Base-by-base conservation (phyloP, 2,113 vertebrate species). In the Ochotona princeps region DNA sequence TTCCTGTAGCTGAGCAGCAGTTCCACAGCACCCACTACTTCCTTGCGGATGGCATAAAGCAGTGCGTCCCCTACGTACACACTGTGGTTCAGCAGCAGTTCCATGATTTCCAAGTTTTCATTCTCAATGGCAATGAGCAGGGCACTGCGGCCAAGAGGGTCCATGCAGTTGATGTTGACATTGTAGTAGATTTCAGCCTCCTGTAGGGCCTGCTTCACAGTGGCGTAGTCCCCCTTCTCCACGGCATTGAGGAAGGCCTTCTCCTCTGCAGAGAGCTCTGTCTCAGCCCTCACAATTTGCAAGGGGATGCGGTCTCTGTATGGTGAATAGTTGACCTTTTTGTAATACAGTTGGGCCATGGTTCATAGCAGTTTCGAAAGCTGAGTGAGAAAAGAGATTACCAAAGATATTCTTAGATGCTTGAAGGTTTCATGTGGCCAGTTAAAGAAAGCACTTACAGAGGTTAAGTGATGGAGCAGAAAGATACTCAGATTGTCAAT, bases 101-200 rank as follows among this genome's bases (percentile, higher is more conserved):
- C 99, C 99, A 99, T 99, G 96, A 99, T 99, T 98, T 99, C 99
- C 98, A 99, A 97, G 96, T 99, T 99, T 97, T 99, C 99, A 23
- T 99, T 99, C 97, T 99, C 99, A 96, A 99, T 99, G 98, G 99
- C 99, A 89, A 99, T 99, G 96, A 99, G 98, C 2, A 99, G 99
- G 65, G 99, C 99, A 5, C 99, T 99, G 96, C 99, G 99, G 61
- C 99, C 99, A 86, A 99, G 98, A 32, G 99, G 99, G 98, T 99
- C 99, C 98, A 99, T 98, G 60, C 99, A 99, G 98, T 99, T 99
- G 75, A 99, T 98, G 89, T 99, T 99, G 98, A 99, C 99, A 98
- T 99, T 99, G 98, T 99, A 99, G 97, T 99, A 99, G 97, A 99
- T 99, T 97, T 99, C 99, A 0, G 99, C 99, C 98, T 99, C 99